A percentile compares a stretch with the other conserved stretches of the same genome.
Evolutionary conservation across 2,888 invertebrate species (phyloP).

Genomic region (Apocheima hispidaria): DNA sequence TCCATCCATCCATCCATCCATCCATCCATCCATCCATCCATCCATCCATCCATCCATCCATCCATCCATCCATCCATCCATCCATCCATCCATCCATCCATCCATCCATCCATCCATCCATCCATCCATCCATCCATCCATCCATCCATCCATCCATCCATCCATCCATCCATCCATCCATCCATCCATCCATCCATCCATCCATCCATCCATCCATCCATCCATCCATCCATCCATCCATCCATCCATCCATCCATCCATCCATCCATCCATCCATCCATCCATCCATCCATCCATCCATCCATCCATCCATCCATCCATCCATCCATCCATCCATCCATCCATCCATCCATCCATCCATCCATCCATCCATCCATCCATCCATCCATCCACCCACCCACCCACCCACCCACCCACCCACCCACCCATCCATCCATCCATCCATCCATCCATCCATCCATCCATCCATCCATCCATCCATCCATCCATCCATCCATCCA

Average conservation of each 20-base stretch:
- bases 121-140: conserved; percentile 11
- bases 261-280: conserved; percentile 15
- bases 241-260: conserved; percentile 15
- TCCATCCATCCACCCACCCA: too few relatives aligned
- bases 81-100: conserved; percentile 1
- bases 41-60: too few relatives aligned
- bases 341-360: conserved; percentile 14
- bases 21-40: too few relatives aligned
- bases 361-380: conserved; percentile 11
- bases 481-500: conserved; percentile 11
- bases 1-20: too few relatives aligned
- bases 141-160: conserved; percentile 6
- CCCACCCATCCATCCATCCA: too few relatives aligned
- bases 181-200: conserved; percentile 11
- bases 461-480: conserved; percentile 11
- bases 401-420: too few relatives aligned
- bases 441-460: conserved; percentile 11
- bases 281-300: conserved; percentile 15
- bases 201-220: conserved; percentile 15
- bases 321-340: conserved; percentile 15
- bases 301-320: conserved; percentile 15
- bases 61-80: neutral
- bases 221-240: conserved; percentile 15
- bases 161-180: conserved; percentile 10
- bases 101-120: conserved; percentile 8